Evolutionary conservation across 2,888 invertebrate genomes (phyloP).

Genomic region (Temnothorax unifasciatus): DNA sequence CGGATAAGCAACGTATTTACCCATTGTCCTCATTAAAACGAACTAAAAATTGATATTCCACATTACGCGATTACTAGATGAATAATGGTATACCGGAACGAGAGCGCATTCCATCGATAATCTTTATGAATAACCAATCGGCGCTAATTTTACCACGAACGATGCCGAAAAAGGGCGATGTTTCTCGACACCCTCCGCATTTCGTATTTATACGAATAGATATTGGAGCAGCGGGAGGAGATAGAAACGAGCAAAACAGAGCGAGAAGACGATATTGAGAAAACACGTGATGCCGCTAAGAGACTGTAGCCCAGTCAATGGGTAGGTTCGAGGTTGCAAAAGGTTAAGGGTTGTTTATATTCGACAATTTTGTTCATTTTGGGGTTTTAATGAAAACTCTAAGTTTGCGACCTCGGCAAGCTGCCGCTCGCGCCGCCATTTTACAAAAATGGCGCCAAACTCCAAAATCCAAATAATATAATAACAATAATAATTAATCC

Average conservation of each 20-base stretch:
- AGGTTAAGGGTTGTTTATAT: no score
- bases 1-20: neutral
- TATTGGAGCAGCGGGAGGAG: neutral
- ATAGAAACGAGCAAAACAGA: neutral
- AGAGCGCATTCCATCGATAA: neutral
- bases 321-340: no score
- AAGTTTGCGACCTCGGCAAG: no score
- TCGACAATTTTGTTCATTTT: no score
- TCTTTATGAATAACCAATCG: neutral
- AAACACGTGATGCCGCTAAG: neutral
- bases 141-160: neutral
- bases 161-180: neutral
- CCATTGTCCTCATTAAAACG: neutral
- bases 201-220: neutral
- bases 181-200: neutral
- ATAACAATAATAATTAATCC: no score
- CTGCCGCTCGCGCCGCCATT: no score
- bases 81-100: neutral
- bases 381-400: no score
- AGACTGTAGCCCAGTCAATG: neutral
- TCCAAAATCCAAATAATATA: no score
- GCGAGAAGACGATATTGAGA: neutral
- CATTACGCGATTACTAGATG: neutral
- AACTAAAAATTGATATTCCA: constrained; percentile 17
- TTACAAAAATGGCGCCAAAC: no score